Conservation (phyloP, 2,113 vertebrate species). For the Desmodus rotundus region DNA sequence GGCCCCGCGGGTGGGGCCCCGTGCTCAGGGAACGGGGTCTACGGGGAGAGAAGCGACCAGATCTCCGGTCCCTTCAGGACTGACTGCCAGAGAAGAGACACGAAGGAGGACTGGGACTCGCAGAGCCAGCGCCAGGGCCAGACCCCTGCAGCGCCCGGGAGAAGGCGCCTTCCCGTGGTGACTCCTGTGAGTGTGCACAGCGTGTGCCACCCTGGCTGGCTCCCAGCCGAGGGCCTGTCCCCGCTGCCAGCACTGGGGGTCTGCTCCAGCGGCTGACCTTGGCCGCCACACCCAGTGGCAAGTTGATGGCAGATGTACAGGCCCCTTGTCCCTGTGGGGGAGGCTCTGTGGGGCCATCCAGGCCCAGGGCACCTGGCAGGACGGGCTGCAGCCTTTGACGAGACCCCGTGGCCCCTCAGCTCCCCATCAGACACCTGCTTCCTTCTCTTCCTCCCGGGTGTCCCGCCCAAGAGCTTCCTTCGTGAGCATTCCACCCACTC, state of each 20-base stretch:
- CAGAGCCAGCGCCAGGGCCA: neutral
- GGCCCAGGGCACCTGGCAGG: neutral
- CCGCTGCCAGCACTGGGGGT: neutral
- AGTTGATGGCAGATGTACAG: fast-evolving
- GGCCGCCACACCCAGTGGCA: neutral
- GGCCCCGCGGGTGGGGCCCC: neutral
- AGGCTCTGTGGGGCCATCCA: neutral
- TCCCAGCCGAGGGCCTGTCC: neutral
- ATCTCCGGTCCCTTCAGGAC: neutral
- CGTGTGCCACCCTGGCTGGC: neutral
- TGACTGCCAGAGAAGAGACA: neutral
- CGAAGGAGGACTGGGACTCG: fast-evolving
- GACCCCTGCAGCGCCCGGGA: neutral
- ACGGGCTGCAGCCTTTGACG: neutral
- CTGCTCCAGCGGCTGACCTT: neutral
- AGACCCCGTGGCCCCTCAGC: neutral
- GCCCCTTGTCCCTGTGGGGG: neutral
- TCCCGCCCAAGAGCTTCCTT: too few species aligned
- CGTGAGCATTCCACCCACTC: fast-evolving
- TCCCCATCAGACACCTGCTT: too few species aligned
- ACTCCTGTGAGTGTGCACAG: neutral
- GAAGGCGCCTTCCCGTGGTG: neutral
- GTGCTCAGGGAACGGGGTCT: too few species aligned
- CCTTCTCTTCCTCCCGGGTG: neutral
- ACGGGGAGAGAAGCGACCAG: neutral